phyloP scores from a whole-genome alignment of 2,113 vertebrate species.

The Lanius collurio region DNA sequence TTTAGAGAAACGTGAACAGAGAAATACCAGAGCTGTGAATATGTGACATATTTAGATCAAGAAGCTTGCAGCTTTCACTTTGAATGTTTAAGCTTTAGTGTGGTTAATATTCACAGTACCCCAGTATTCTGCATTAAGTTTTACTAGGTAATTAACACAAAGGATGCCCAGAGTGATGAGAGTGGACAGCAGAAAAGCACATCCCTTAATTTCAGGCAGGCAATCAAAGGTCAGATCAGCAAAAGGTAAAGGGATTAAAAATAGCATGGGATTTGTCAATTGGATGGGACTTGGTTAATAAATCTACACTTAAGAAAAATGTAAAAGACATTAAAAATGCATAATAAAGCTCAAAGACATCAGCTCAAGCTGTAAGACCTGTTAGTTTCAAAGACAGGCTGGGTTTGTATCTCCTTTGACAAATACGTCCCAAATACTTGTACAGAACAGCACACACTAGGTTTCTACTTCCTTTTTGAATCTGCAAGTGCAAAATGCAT shows the following conservation, averaged over 20 bases:
- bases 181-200: not conserved
- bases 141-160: not conserved
- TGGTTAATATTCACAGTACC: not conserved
- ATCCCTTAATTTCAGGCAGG: not conserved
- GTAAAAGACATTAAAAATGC: not conserved
- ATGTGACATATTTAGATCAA: not conserved
- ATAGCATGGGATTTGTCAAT: not conserved
- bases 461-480: not conserved
- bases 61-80: not conserved
- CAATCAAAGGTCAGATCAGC: not conserved
- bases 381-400: not conserved
- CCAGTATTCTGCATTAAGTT: not conserved
- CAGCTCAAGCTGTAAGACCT: not conserved
- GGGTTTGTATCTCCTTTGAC: not conserved
- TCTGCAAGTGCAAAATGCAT: not conserved
- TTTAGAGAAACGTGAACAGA: not conserved
- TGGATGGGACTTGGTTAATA: not conserved
- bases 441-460: not conserved
- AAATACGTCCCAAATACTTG: not conserved
- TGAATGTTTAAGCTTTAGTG: not conserved
- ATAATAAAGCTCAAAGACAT: not conserved
- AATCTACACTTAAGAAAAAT: not conserved
- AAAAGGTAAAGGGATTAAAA: not conserved
- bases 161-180: not conserved
- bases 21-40: not conserved